Evolutionary conservation across 1,140 invertebrate species (phyloP).

Genomic region (Copidosoma floridanum): DNA sequence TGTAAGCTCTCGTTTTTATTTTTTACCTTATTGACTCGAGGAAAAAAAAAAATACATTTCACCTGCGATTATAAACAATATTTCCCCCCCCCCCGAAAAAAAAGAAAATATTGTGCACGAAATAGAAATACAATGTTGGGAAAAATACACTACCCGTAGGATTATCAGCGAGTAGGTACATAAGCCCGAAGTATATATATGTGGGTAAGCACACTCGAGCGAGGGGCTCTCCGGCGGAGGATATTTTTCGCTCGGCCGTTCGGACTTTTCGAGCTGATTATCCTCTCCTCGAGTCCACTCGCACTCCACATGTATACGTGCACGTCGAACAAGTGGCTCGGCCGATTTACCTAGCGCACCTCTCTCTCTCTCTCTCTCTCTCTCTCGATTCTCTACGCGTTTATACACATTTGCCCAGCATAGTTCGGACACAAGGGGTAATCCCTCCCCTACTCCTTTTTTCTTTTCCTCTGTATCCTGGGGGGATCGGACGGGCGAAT

Average conservation of each 20-base stretch:
- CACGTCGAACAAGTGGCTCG: slow-evolving; percentile 7
- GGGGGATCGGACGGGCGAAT: slow-evolving; percentile 30
- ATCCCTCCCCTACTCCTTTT: slow-evolving; percentile 35
- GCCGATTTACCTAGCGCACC: background rate
- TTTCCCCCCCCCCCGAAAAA: too few relatives aligned
- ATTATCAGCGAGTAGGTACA: too few relatives aligned
- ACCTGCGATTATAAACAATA: too few relatives aligned
- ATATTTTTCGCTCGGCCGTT: slow-evolving; percentile 22
- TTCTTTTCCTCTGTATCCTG: too few relatives aligned
- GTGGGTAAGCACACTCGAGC: too few relatives aligned
- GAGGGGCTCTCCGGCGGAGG: background rate
- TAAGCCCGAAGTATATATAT: too few relatives aligned
- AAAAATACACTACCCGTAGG: too few relatives aligned
- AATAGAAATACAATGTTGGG: too few relatives aligned
- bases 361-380: slow-evolving; percentile 1
- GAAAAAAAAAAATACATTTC: too few relatives aligned
- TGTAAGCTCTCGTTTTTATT: too few relatives aligned
- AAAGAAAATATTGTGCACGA: too few relatives aligned
- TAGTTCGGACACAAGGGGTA: slow-evolving; percentile 44
- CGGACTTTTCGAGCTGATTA: slow-evolving; percentile 31
- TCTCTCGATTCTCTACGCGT: slow-evolving; percentile 47
- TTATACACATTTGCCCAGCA: slow-evolving; percentile 49
- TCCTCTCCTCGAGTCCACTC: slow-evolving; percentile 21
- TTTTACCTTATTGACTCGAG: too few relatives aligned
- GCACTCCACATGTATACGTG: background rate